Percentiles rank a stretch among this genome's conserved stretches.
phyloP scores from a whole-genome alignment of 2,888 invertebrate species.

The Drymonia ruficornis region DNA sequence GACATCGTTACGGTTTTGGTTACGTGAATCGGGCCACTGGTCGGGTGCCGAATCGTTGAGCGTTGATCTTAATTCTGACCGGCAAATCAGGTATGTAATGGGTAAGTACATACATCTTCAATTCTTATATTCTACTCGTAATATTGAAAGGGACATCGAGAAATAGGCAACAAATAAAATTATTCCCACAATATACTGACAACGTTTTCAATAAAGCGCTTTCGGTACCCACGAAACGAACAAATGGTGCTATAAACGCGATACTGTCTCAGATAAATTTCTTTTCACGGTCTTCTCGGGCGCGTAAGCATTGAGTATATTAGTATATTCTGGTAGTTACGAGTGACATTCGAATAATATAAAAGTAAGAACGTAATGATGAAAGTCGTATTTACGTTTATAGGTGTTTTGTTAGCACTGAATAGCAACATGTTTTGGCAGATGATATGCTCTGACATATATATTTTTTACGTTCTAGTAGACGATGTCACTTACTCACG shows the following conservation, averaged over 20 bases:
- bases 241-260: conserved; percentile 10
- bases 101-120: no score
- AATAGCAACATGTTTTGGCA: not conserved
- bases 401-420: not conserved
- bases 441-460: not conserved
- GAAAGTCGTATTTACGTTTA: not conserved
- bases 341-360: no score
- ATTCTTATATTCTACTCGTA: no score
- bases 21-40: no score
- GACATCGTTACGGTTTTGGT: no score
- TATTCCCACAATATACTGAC: not conserved
- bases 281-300: conserved; percentile 9
- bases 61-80: no score
- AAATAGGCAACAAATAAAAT: not conserved
- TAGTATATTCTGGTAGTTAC: not conserved
- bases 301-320: no score
- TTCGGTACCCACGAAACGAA: conserved; percentile 10
- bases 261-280: conserved; percentile 10
- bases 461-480: no score
- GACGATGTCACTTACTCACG: no score
- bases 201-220: not conserved
- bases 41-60: no score
- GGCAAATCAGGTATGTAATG: no score
- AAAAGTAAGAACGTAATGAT: not conserved
- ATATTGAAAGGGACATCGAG: no score